Evolutionary conservation across 2,888 invertebrate species (phyloP).

Genomic region (Mimas tiliae): DNA sequence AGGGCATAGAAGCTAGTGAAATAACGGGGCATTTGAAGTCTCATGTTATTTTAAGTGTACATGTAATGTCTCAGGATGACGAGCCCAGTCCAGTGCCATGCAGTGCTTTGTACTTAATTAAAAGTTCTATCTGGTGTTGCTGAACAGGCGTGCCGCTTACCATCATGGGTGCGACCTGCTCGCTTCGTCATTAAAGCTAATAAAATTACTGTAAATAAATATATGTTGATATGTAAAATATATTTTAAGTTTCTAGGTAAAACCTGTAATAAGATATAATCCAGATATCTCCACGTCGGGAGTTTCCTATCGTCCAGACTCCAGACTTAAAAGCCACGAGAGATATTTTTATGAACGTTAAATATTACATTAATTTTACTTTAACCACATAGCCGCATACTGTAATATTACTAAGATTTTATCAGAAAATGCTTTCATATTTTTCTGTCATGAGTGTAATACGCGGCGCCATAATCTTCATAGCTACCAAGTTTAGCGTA

Average conservation of each 20-base stretch:
- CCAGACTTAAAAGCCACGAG: slow-evolving; percentile 15
- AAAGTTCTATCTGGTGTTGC: too few relatives aligned
- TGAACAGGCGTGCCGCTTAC: too few relatives aligned
- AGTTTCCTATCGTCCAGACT: slow-evolving; percentile 19
- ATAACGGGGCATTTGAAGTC: too few relatives aligned
- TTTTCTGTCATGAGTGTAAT: slow-evolving; percentile 15
- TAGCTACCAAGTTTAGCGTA: not conserved
- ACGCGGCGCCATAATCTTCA: not conserved
- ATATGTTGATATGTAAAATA: too few relatives aligned
- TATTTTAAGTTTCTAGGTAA: not conserved
- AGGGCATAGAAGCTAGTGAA: too few relatives aligned
- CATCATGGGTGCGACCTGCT: too few relatives aligned
- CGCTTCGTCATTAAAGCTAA: too few relatives aligned
- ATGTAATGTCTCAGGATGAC: too few relatives aligned
- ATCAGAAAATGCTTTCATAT: slow-evolving; percentile 20
- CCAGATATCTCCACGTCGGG: not conserved
- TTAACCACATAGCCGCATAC: slow-evolving; percentile 5
- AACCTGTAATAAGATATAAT: not conserved
- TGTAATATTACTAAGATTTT: slow-evolving; percentile 9
- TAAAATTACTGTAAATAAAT: not conserved
- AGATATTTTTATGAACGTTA: slow-evolving; percentile 18
- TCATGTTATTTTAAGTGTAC: too few relatives aligned
- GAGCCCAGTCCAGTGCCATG: too few relatives aligned
- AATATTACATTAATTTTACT: slow-evolving; percentile 15
- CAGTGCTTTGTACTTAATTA: too few relatives aligned